Base-by-base conservation (phyloP, 2,888 invertebrate genomes). In the Sussaba pulchella region DNA sequence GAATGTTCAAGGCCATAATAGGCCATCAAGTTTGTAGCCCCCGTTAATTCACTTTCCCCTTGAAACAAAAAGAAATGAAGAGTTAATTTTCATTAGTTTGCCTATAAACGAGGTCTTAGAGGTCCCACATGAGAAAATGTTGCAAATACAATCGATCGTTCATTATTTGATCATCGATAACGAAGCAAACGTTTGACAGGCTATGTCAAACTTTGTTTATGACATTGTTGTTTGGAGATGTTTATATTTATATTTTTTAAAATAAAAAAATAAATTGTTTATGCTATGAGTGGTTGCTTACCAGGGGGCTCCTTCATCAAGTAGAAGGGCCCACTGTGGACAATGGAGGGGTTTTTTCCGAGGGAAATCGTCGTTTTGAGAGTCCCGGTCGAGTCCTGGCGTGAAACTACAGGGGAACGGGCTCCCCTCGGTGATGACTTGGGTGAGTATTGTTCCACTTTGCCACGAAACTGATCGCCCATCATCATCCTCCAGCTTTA, bases 241-340 rank as follows among this genome's bases (percentile, higher is more conserved):
- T n/a, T n/a, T n/a, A n/a, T n/a, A n/a, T n/a, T n/a, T n/a, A n/a
- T n/a, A n/a, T n/a, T n/a, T n/a, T n/a, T n/a, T n/a, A 31, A 31
- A 31, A 9, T 10, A 31, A 9, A 45, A 36, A 45, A 21, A 19
- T 5, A 21, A 19, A n/a, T 5, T 31, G 31, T 31, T 31, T 31
- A n/a, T 31, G 31, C 2, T 2, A 31, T 5, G 57, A 14, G 39
- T n/a, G 36, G 14, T 52, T 69, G 85, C 89, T 90, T 94, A 97
- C 97, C 96, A 94, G 98, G 98, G 90, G 97, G 97, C 93, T 98
- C 98, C 94, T 98, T 98, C 96, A 99, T 97, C 92, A 99, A 96
- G 94, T 99, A 99, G 93, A 99, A 99, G 89, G 99, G 99, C 90
- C 99, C 99, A 93, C 98, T 98, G 93, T 98, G 98, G 93, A 99